These are phyloP conservation scores for Acholoe squamosa DNA, from an alignment of 2,888 invertebrate genomes.

Conservation along the genomic window DNA sequence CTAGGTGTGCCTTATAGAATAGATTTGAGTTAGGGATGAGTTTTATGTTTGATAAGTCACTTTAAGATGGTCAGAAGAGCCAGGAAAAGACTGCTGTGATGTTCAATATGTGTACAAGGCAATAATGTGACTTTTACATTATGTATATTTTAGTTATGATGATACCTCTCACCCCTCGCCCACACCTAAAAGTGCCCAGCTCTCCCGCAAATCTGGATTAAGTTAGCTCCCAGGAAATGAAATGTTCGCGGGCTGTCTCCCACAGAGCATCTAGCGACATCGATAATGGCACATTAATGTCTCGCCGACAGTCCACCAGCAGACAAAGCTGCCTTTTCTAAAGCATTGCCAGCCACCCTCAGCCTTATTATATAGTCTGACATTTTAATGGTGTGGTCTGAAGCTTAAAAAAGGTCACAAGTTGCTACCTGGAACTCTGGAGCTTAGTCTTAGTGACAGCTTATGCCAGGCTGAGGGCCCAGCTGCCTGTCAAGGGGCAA, in stretches of 20 bases:
- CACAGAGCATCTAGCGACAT: background rate
- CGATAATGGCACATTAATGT: slow-evolving; percentile 41
- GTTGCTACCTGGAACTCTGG: background rate
- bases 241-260: background rate
- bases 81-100: too few relatives aligned
- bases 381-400: slow-evolving; percentile 13
- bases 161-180: too few relatives aligned
- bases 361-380: slow-evolving; percentile 31
- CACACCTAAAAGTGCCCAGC: too few relatives aligned
- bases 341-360: background rate
- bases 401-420: background rate
- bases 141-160: too few relatives aligned
- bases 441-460: slow-evolving; percentile 24
- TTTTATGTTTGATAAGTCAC: too few relatives aligned
- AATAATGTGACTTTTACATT: too few relatives aligned
- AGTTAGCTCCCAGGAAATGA: slow-evolving; percentile 29
- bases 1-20: too few relatives aligned
- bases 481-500: background rate
- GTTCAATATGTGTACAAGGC: too few relatives aligned
- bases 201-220: background rate
- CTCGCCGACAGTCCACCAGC: background rate
- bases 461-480: background rate
- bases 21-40: too few relatives aligned
- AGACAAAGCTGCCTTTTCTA: too few relatives aligned
- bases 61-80: too few relatives aligned